Conservation (phyloP, 2,888 invertebrate species). For the Rhingia rostrata region DNA sequence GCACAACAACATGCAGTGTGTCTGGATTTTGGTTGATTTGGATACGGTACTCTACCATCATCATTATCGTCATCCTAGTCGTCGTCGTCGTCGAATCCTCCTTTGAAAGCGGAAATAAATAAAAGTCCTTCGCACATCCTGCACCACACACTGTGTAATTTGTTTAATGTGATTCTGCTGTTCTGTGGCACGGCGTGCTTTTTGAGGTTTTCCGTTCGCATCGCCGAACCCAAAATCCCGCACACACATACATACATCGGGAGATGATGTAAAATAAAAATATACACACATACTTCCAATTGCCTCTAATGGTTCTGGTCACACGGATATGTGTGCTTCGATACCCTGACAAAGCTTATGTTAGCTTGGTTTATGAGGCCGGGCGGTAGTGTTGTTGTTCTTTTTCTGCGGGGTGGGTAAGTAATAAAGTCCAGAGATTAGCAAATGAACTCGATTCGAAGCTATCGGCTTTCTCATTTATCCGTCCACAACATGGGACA, state of each 20-base stretch:
- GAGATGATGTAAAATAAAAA: constrained; percentile 41
- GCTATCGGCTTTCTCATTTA: constrained; percentile 22
- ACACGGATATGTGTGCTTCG: constrained; percentile 25
- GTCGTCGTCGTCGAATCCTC: constrained; percentile 41
- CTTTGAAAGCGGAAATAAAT: constrained; percentile 59
- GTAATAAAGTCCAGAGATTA: constrained; percentile 72
- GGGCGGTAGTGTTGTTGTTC: constrained; percentile 42
- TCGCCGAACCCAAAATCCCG: constrained; percentile 39
- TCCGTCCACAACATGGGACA: constrained; percentile 27
- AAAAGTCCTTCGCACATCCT: constrained; percentile 56
- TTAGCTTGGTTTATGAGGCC: constrained; percentile 65
- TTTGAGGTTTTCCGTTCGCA: constrained; percentile 66
- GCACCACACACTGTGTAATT: constrained; percentile 45
- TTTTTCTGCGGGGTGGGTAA: constrained; percentile 27
- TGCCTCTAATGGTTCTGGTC: constrained; percentile 55
- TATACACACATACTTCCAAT: constrained; percentile 46
- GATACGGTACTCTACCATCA: constrained; percentile 15
- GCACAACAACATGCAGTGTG: constrained; percentile 57
- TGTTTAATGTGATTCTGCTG: constrained; percentile 72
- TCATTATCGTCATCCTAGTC: constrained; percentile 27
- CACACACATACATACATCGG: neutral
- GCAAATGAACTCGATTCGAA: constrained; percentile 62
- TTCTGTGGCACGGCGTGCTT: constrained; percentile 70
- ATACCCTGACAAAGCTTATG: constrained; percentile 48
- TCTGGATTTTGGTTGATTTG: constrained; percentile 69